phyloP scores from a whole-genome alignment of 2,113 vertebrate species.

The Otis tarda region DNA sequence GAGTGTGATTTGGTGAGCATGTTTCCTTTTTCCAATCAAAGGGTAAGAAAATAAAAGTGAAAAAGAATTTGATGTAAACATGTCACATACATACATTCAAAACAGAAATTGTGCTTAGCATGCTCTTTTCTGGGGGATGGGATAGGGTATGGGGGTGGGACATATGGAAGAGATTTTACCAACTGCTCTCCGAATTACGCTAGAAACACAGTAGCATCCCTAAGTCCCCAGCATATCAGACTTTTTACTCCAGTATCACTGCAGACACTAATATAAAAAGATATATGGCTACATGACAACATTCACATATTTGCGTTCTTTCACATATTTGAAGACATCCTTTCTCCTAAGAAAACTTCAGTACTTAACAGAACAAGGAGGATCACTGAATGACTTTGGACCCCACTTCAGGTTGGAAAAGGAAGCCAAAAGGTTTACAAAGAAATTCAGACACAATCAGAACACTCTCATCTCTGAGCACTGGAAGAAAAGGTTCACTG shows the following conservation, averaged over 20 bases:
- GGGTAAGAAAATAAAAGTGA: not conserved
- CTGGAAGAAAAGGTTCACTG: not conserved
- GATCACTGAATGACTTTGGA: not conserved
- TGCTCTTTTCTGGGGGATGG: not conserved
- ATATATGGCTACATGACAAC: not conserved
- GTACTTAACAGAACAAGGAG: not conserved
- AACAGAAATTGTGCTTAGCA: not conserved
- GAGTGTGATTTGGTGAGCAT: fast-evolving
- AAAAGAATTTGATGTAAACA: not conserved
- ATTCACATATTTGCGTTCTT: not conserved
- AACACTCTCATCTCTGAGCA: not conserved
- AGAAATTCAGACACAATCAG: not conserved
- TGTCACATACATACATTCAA: not conserved
- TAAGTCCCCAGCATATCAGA: not conserved
- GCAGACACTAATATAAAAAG: not conserved
- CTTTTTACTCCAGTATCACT: not conserved
- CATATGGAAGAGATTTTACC: not conserved
- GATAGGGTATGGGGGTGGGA: too few relatives aligned
- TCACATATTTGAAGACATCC: not conserved
- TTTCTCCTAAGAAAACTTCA: not conserved
- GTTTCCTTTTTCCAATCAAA: not conserved
- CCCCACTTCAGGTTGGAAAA: not conserved
- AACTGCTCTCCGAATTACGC: not conserved
- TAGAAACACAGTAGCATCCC: not conserved
- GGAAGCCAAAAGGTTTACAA: not conserved